Conservation (phyloP, 2,888 invertebrate genomes). For the Pristionchus exspectatus region DNA sequence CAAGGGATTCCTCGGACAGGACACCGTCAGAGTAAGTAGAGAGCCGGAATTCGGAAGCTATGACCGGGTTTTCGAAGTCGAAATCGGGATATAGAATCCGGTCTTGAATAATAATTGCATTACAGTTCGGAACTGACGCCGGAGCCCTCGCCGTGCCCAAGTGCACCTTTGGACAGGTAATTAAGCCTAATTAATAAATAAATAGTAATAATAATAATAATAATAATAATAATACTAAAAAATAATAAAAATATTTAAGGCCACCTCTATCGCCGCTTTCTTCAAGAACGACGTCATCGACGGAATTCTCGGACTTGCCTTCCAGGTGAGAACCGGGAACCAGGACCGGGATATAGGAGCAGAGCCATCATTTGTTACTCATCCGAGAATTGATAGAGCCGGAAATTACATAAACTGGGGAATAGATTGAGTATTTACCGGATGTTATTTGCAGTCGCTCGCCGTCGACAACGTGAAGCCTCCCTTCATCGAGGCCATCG, state of each 20-base stretch:
- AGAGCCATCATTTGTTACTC: not conserved
- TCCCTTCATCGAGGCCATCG: constrained; percentile 93
- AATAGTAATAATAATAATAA: not conserved
- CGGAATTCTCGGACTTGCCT: constrained; percentile 72
- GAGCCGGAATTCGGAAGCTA: not conserved
- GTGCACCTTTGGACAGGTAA: constrained; percentile 68
- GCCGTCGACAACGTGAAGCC: constrained; percentile 93
- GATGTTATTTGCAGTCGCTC: constrained; percentile 83
- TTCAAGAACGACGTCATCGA: constrained; percentile 69
- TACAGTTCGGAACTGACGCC: constrained; percentile 64
- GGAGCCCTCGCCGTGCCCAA: constrained; percentile 63
- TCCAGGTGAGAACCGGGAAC: constrained; percentile 54
- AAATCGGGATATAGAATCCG: not conserved
- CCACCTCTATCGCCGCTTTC: constrained; percentile 60
- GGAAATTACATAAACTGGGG: not conserved
- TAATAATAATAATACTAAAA: not conserved
- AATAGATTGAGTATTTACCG: not conserved
- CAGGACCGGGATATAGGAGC: not conserved
- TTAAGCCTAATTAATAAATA: no score
- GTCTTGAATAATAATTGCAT: not conserved
- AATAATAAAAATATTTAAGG: not conserved
- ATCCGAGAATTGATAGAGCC: not conserved
- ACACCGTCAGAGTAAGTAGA: constrained; percentile 87
- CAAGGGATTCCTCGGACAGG: constrained; percentile 93
- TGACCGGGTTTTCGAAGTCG: no score